Base-by-base conservation (phyloP, 2,888 invertebrate species). In the Strigamia crassipes region DNA sequence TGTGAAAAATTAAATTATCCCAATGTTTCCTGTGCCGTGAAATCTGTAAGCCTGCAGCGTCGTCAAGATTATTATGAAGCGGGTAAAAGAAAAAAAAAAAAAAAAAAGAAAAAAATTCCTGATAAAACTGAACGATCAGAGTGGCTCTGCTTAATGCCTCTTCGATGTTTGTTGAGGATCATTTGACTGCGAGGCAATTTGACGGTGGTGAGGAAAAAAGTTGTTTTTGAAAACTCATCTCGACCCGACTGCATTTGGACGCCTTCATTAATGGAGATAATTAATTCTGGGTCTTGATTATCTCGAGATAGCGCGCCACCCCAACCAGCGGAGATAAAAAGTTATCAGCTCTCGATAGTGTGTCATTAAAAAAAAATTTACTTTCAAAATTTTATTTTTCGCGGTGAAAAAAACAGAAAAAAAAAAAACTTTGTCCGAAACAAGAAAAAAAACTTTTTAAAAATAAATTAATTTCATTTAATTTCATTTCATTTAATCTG, bases 1-100 rank as follows among this genome's bases (percentile, higher is more conserved):
- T 66, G 61, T 66, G 61, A 66, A 66, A 66, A 66, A 66, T 66
- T 66, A 66, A 66, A 66, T 66, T 66, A 66, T 66, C 61, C 61
- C 61, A 66, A 66, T 66, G 61, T 66, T 66, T 66, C 61, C 61
- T 66, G 61, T 12, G 21, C 61, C 61, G 18, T 21, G 61, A 66
- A 66, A 66, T 66, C 61, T 66, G 61, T 66, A 66, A 66, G 61
- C 61, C 61, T 66, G 61, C 61, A 66, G 61, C 61, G 23, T 66
- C 61, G 61, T 66, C 61, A 66, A 66, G 61, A 66, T 66, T 66
- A 66, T 66, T 66, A 66, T 18, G 61, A 66, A 66, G 61, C 23
- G 61, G 21, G 21, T 23, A 66, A 66, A 66, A 66, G 12, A 66
- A 23, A 21, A 21, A 66, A 66, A 66, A 61, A n/a, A n/a, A n/a